Percentiles rank a stretch among this genome's conserved stretches.
Evolutionary conservation across 2,888 invertebrate species (phyloP).

Genomic region (Tuta absoluta): DNA sequence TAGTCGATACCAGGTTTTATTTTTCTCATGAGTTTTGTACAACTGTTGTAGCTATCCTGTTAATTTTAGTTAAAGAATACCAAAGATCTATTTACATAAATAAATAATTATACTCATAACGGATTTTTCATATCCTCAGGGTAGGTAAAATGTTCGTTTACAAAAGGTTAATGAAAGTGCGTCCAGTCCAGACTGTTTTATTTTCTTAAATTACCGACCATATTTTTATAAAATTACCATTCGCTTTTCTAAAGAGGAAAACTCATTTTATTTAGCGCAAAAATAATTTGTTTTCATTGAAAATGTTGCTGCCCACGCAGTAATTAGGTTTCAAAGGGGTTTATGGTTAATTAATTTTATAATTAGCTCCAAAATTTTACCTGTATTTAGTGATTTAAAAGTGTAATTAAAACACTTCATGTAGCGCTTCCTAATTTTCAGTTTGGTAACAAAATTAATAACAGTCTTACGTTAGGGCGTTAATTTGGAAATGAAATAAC

Average conservation of each 20-base stretch:
- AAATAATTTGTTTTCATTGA: slow-evolving; percentile 4
- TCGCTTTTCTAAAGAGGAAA: slow-evolving; percentile 4
- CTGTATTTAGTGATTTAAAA: slow-evolving; percentile 9
- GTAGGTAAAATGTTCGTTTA: too few relatives aligned
- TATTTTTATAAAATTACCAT: neutral
- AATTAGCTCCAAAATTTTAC: slow-evolving; percentile 34
- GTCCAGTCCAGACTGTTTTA: neutral
- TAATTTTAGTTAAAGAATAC: too few relatives aligned
- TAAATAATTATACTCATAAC: too few relatives aligned
- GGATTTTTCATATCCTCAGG: too few relatives aligned
- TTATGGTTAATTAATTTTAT: slow-evolving; percentile 46
- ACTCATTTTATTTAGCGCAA: neutral
- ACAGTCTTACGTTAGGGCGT: neutral
- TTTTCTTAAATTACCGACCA: neutral
- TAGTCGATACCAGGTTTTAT: too few relatives aligned
- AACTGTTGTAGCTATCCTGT: too few relatives aligned
- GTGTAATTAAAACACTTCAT: slow-evolving; percentile 10
- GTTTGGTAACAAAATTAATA: neutral
- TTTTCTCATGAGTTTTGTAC: too few relatives aligned
- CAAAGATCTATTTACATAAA: too few relatives aligned
- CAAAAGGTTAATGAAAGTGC: too few relatives aligned
- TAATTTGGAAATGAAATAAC: too few relatives aligned
- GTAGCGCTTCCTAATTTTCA: neutral
- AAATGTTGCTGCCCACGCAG: slow-evolving; percentile 28
- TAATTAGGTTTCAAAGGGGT: slow-evolving; percentile 51